phyloP scores from a whole-genome alignment of 1,140 invertebrate species.

The Meloidogyne hapla region DNA sequence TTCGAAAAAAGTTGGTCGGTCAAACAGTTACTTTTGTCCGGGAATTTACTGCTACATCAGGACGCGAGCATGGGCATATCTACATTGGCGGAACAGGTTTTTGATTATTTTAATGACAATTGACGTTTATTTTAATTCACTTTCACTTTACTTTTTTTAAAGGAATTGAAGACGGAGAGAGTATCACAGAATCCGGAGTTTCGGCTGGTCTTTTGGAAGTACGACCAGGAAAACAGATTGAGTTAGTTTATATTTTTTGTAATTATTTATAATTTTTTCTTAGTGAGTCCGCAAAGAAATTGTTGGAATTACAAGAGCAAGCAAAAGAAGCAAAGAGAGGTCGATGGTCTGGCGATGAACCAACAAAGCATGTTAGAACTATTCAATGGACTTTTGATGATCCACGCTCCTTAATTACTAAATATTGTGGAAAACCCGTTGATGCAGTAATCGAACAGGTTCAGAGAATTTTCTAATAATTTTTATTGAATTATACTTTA shows the following conservation, averaged over 20 bases:
- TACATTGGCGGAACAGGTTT: constrained; percentile 69
- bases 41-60: constrained; percentile 69
- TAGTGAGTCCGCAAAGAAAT: constrained; percentile 65
- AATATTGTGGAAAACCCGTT: constrained; percentile 76
- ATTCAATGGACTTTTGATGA: constrained; percentile 85
- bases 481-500: constrained; percentile 71
- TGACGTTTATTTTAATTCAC: too few species aligned
- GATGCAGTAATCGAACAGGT: constrained; percentile 66
- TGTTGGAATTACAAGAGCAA: constrained; percentile 83
- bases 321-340: constrained; percentile 84
- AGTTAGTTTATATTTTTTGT: constrained; percentile 64
- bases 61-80: constrained; percentile 82
- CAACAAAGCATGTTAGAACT: constrained; percentile 75
- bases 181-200: constrained; percentile 81
- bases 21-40: constrained; percentile 77
- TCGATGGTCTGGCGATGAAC: constrained; percentile 71
- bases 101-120: constrained; percentile 22
- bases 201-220: constrained; percentile 83
- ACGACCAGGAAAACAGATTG: constrained; percentile 75
- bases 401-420: constrained; percentile 78
- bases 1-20: constrained; percentile 86
- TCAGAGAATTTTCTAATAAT: constrained; percentile 72
- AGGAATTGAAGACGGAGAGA: constrained; percentile 70
- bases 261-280: constrained; percentile 30
- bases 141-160: constrained; percentile 10